These are phyloP conservation scores for Tupaia chinensis DNA, from an alignment of 2,113 vertebrate genomes.

Conservation along the genomic window DNA sequence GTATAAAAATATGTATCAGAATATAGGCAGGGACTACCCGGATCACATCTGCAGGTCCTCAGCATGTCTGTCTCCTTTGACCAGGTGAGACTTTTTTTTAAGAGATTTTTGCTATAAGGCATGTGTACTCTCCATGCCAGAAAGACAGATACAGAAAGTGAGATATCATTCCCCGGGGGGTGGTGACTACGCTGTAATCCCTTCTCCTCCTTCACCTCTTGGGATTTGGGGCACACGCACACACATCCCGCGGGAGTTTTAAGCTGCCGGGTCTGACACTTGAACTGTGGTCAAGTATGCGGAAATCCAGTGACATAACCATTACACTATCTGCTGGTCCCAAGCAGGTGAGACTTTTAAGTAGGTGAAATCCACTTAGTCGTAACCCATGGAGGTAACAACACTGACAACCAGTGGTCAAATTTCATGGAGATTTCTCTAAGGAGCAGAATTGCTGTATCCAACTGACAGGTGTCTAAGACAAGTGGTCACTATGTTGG, in stretches of 20 bases:
- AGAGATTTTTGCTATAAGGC: too few relatives aligned
- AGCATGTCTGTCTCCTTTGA: not conserved
- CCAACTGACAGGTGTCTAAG: not conserved
- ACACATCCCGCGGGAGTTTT: too few relatives aligned
- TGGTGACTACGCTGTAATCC: too few relatives aligned
- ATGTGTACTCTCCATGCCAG: too few relatives aligned
- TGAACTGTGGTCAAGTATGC: too few relatives aligned
- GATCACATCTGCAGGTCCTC: not conserved
- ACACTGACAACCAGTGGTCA: not conserved
- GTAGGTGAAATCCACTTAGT: not conserved
- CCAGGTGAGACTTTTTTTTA: not conserved
- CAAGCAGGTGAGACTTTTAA: not conserved
- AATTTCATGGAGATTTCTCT: not conserved
- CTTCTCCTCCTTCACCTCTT: too few relatives aligned
- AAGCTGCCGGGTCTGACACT: too few relatives aligned
- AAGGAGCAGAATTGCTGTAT: not conserved
- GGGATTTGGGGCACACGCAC: too few relatives aligned
- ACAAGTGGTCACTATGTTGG: not conserved
- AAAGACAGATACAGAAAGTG: too few relatives aligned
- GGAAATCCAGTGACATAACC: too few relatives aligned
- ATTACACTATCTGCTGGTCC: too few relatives aligned
- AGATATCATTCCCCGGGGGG: too few relatives aligned
- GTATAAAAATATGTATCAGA: slow-evolving; percentile 62
- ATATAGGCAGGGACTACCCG: not conserved
- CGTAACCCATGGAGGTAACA: not conserved